Conservation (phyloP, 1,140 invertebrate genomes). For the Caenorhabditis latens region DNA sequence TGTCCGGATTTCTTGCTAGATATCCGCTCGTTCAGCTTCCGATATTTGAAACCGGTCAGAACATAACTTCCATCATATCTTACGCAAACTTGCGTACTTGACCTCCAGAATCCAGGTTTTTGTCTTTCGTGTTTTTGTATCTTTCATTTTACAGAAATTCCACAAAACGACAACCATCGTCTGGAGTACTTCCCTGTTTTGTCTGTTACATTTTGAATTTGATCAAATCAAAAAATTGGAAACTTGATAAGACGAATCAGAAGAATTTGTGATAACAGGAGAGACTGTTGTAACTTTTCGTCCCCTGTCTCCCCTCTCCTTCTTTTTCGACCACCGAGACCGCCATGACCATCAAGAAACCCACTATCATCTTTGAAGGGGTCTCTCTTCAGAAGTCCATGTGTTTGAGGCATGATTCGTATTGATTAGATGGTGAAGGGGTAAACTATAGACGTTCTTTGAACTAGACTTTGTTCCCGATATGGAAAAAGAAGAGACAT, state of each 20-base stretch:
- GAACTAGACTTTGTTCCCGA: slow-evolving; percentile 26
- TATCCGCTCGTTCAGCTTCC: not conserved
- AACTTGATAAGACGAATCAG: not conserved
- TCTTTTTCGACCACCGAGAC: not conserved
- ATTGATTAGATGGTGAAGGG: not conserved
- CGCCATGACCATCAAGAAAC: not conserved
- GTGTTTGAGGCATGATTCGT: not conserved
- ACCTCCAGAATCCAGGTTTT: not conserved
- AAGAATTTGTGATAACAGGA: not conserved
- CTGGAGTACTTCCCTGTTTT: too few species aligned
- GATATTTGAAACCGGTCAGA: not conserved
- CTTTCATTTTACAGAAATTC: too few species aligned
- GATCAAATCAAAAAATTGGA: not conserved
- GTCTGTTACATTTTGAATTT: too few species aligned
- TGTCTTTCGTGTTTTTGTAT: not conserved
- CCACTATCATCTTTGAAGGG: not conserved
- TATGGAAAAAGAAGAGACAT: not conserved
- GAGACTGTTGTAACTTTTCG: slow-evolving; percentile 17
- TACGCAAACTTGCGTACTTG: not conserved
- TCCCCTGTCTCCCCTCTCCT: not conserved
- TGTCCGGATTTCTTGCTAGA: too few species aligned
- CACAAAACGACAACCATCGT: too few species aligned
- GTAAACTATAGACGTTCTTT: slow-evolving; percentile 17
- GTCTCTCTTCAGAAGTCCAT: not conserved
- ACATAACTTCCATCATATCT: not conserved